A percentile compares a stretch with the other conserved stretches of the same genome.
phyloP scores from a whole-genome alignment of 1,140 invertebrate genomes.

The Nebria ingens region DNA sequence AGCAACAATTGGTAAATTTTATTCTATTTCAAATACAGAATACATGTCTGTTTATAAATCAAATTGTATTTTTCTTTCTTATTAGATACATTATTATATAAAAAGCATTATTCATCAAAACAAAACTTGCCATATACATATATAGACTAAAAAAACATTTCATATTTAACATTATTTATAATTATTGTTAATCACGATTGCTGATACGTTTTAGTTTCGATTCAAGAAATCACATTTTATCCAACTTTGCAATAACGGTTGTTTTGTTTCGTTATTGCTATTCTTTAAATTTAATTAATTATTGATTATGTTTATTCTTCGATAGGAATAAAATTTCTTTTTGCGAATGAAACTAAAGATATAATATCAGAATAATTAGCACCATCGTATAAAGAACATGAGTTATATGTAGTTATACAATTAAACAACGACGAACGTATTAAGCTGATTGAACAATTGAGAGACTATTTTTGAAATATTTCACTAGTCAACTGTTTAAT shows the following conservation, averaged over 20 bases:
- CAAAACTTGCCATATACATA: conserved; percentile 4
- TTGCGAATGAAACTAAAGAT: background rate
- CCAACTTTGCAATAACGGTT: background rate
- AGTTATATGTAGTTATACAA: background rate
- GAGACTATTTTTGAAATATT: too few species aligned
- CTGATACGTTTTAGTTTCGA: conserved; percentile 35
- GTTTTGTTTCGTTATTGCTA: background rate
- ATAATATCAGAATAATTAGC: conserved; percentile 9
- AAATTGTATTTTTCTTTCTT: background rate
- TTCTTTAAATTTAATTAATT: background rate
- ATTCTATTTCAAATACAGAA: background rate
- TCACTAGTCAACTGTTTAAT: too few species aligned
- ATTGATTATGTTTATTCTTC: too few species aligned
- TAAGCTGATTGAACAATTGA: too few species aligned
- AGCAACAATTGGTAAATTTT: background rate
- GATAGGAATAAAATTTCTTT: background rate
- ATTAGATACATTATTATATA: conserved; percentile 4
- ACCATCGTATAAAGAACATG: conserved; percentile 7
- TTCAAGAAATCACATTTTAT: conserved; percentile 32
- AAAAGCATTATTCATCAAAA: conserved; percentile 1
- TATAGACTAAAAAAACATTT: conserved; percentile 11
- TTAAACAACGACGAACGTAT: background rate
- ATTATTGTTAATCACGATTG: conserved; percentile 31
- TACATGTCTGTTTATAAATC: background rate
- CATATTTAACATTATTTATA: conserved; percentile 16